Conservation (phyloP, 2,113 vertebrate genomes). For the Apeltes quadracus region DNA sequence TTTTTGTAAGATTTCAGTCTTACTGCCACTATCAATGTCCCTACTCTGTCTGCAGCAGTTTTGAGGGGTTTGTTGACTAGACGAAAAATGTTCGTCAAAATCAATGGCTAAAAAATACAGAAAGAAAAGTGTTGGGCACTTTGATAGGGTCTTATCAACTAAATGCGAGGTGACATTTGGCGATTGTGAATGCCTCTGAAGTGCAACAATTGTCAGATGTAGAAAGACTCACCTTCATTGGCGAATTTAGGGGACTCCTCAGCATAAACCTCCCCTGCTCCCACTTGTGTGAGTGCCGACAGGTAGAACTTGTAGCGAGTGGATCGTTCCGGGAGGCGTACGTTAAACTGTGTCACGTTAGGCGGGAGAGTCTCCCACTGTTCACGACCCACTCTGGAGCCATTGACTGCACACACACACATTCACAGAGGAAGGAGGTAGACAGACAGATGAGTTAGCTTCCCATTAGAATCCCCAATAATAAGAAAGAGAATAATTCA, state of each 20-base stretch:
- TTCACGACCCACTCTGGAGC: slow-evolving; percentile 80
- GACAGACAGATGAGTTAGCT: background rate
- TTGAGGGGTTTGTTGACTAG: background rate
- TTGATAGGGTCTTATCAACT: background rate
- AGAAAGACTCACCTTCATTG: slow-evolving; percentile 87
- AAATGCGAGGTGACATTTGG: background rate
- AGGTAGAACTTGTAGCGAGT: slow-evolving; percentile 89
- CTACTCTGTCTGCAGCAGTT: background rate
- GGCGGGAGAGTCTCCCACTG: slow-evolving; percentile 83
- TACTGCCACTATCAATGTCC: background rate
- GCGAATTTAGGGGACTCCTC: slow-evolving; percentile 86
- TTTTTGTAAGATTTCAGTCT: background rate
- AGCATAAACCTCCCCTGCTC: slow-evolving; percentile 81
- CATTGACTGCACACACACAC: slow-evolving; percentile 84
- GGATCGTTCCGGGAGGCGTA: slow-evolving; percentile 86
- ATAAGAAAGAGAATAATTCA: too few species aligned
- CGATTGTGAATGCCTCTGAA: background rate
- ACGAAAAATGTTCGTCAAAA: background rate
- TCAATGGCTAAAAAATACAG: background rate
- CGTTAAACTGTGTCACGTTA: slow-evolving; percentile 86
- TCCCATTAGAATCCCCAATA: background rate
- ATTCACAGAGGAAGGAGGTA: slow-evolving; percentile 2
- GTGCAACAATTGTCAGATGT: background rate
- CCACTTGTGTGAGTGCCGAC: slow-evolving; percentile 89
- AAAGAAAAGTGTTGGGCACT: background rate